phyloP scores from a whole-genome alignment of 1,140 invertebrate species.

The Trichonephila inaurata region DNA sequence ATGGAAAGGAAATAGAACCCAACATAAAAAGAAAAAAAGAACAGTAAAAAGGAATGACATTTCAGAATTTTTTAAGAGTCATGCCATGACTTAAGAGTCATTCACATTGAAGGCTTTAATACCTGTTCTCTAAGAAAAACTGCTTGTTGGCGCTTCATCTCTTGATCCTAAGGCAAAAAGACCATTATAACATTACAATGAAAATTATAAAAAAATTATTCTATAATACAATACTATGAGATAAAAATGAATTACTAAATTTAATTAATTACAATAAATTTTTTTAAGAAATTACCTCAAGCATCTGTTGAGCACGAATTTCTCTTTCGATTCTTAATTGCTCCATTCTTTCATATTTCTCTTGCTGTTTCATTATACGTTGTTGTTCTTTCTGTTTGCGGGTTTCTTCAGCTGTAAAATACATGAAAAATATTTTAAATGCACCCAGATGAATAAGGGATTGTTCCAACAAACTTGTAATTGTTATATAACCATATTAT shows the following conservation, averaged over 20 bases:
- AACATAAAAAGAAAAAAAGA: background rate
- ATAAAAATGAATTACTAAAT: background rate
- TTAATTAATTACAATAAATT: background rate
- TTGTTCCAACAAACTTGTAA: too few relatives aligned
- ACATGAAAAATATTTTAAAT: background rate
- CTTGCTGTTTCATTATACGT: constrained; percentile 88
- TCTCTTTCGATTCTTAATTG: constrained; percentile 88
- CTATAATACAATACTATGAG: background rate
- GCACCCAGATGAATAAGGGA: background rate
- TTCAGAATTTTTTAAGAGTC: background rate
- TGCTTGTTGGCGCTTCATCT: constrained; percentile 92
- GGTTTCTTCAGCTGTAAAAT: constrained; percentile 78
- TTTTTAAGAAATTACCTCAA: constrained; percentile 84
- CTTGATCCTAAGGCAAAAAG: constrained; percentile 86
- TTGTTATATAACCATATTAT: too few relatives aligned
- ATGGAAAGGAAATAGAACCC: background rate
- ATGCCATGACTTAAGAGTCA: background rate
- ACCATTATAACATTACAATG: background rate
- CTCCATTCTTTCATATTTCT: constrained; percentile 89
- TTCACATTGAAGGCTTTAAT: constrained; percentile 78
- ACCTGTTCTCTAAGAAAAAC: constrained; percentile 94
- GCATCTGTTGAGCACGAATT: constrained; percentile 86
- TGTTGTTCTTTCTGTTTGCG: constrained; percentile 80
- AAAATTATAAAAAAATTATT: background rate
- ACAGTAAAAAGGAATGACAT: background rate